phyloP scores from a whole-genome alignment of 2,888 invertebrate genomes.

The Caenorhabditis becei region DNA sequence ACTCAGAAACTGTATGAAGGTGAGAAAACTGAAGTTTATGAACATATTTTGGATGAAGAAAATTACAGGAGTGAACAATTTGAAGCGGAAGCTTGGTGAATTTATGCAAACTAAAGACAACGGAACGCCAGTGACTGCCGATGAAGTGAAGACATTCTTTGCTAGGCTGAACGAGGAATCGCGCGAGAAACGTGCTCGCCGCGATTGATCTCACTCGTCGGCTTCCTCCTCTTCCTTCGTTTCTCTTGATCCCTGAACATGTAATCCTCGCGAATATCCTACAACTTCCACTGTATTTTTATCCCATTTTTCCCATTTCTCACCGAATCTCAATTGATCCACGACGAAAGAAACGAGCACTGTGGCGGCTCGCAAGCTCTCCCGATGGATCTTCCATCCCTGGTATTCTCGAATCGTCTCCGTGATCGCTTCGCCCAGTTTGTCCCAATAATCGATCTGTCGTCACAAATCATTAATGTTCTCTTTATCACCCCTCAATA shows the following conservation, averaged over 20 bases:
- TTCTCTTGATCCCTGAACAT: constrained; percentile 57
- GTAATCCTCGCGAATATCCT: constrained; percentile 61
- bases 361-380: constrained; percentile 70
- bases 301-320: not conserved
- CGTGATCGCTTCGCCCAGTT: constrained; percentile 71
- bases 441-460: constrained; percentile 73
- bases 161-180: constrained; percentile 40
- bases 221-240: constrained; percentile 36
- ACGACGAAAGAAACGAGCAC: constrained; percentile 71
- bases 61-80: constrained; percentile 61
- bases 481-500: not conserved
- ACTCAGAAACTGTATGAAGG: constrained; percentile 55
- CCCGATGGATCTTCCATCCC: constrained; percentile 70
- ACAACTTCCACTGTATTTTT: constrained; percentile 13
- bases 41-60: too few relatives aligned
- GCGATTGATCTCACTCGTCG: constrained; percentile 20
- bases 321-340: constrained; percentile 70
- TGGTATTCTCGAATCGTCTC: constrained; percentile 73
- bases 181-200: constrained; percentile 35
- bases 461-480: too few relatives aligned
- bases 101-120: constrained; percentile 36
- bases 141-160: constrained; percentile 65
- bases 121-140: constrained; percentile 54
- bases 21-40: not conserved
- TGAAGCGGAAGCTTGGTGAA: constrained; percentile 63